Conservation (phyloP, 2,113 vertebrate species). For the Coptodon bakossiorum region DNA sequence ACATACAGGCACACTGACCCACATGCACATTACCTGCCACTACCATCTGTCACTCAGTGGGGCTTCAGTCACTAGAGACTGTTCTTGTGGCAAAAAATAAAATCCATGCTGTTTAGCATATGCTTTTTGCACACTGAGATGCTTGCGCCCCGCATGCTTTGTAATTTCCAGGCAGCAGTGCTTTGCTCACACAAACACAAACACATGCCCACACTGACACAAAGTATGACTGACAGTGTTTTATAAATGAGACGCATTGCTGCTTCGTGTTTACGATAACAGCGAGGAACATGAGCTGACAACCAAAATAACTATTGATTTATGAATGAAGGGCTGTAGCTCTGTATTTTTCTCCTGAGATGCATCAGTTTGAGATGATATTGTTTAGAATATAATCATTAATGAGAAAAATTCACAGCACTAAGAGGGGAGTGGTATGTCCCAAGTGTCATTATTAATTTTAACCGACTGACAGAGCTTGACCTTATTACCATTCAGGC, state of each 20-base stretch:
- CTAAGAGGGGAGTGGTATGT: background rate
- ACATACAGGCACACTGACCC: background rate
- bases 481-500: conserved; percentile 30
- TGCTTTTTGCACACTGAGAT: background rate
- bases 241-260: background rate
- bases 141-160: background rate
- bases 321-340: background rate
- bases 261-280: background rate
- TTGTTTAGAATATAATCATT: background rate
- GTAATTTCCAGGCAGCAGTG: background rate
- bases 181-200: background rate
- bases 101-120: conserved; percentile 21
- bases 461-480: background rate
- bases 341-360: background rate
- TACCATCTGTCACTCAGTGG: conserved; percentile 44
- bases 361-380: background rate
- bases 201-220: background rate
- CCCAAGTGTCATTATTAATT: background rate
- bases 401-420: background rate
- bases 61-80: conserved; percentile 9
- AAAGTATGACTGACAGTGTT: background rate
- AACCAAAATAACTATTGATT: background rate
- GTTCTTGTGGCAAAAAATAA: conserved; percentile 9
- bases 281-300: background rate
- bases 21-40: background rate